Evolutionary conservation across 2,797 vertebrate species (phyloP), one percentile per base, ranked within the genome.

Genomic region (Acestrorhynchus altus): DNA sequence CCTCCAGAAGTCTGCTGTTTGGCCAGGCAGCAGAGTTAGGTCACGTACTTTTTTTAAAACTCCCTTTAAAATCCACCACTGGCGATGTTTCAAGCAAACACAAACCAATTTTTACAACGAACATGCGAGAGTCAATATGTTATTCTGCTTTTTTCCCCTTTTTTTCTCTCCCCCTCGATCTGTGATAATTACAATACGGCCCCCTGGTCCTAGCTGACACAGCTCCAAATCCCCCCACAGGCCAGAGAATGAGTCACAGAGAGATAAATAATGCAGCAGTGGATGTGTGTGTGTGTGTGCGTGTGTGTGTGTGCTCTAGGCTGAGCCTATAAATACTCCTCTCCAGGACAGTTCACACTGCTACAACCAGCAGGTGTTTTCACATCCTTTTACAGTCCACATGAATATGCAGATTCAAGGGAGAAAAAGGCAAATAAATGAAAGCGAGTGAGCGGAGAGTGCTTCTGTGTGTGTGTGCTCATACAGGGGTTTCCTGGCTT

Each of bases 221-320:
- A 79, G 77, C 83, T 88, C 89, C 88, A 90, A 88, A 83, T 89
- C 83, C 89, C 87, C 79, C 89, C 87, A 90, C 84, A 39, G 88
- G 89, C 87, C 84, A 42, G 88, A 90, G 89, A 91, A 92, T 92
- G 87, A 92, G 91, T 94, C 90, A 93, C 92, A 90, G 90, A 90
- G 76, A 92, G 89, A 94, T 93, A 88, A 93, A 93, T 92, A 93
- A 93, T 92, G 85, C 88, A 93, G 92, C 86, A 85, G 76, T 87
- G 83, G 89, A 26, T 44, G 61, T 59, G 61, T 54, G 42, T 46
- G 4, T 47, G 28, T 64, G 61, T 67, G 57, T 72, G 52, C 51
- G 70, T 75, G 73, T 59, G 70, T 63, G 66, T 24, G 56, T 69
- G 85, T 46, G 86, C n/a, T n/a, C n/a, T n/a, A n/a, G n/a, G n/a